A percentile compares a stretch with the other conserved stretches of the same genome.
These are phyloP conservation scores for Melieria omissa DNA, from an alignment of 2,888 invertebrate genomes.

Conservation along the genomic window DNA sequence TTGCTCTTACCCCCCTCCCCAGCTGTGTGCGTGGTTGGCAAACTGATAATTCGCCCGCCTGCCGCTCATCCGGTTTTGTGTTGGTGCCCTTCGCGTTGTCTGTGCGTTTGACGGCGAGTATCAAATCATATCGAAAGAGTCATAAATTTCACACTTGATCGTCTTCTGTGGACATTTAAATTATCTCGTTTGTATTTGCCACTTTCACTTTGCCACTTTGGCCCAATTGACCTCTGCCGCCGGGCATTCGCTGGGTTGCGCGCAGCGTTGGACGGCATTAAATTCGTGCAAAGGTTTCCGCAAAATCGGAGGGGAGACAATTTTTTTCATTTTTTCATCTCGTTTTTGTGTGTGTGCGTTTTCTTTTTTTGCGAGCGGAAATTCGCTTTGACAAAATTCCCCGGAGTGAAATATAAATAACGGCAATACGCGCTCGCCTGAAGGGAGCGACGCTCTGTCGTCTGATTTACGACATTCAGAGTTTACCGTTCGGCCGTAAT, in stretches of 20 bases:
- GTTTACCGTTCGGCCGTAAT: too few species aligned
- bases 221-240: not conserved
- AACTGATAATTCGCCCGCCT: not conserved
- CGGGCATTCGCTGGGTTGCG: not conserved
- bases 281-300: not conserved
- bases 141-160: conserved; percentile 37
- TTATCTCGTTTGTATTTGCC: conserved; percentile 31
- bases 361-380: not conserved
- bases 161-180: conserved; percentile 33
- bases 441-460: not conserved
- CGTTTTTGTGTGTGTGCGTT: not conserved
- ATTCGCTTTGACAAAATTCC: conserved; percentile 2
- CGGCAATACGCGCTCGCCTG: not conserved
- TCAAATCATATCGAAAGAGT: conserved; percentile 32
- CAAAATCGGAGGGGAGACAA: not conserved
- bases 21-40: not conserved
- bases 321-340: too few species aligned
- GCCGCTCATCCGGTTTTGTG: not conserved
- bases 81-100: not conserved
- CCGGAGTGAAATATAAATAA: conserved; percentile 24
- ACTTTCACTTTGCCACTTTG: conserved; percentile 15
- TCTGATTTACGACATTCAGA: not conserved
- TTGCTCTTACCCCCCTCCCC: not conserved
- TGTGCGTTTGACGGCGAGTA: not conserved
- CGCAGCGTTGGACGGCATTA: not conserved